Evolutionary conservation across 2,113 vertebrate species (phyloP), one percentile per base, ranked within the genome.

Genomic region (Rynchops niger): DNA sequence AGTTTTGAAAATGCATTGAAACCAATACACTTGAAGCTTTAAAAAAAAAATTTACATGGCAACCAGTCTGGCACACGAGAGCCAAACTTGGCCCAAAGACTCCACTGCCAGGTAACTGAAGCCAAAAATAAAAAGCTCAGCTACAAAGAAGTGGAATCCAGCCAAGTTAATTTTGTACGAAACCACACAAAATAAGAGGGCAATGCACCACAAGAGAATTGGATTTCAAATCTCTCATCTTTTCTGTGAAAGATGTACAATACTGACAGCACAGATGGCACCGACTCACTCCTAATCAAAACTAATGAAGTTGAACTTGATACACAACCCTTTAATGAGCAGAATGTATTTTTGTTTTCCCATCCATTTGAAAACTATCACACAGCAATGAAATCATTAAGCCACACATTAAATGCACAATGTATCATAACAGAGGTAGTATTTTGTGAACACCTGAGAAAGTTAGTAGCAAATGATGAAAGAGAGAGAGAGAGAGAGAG

Each of bases 251-350:
- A 88, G 65, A 95, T 32, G 23, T 50, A 55, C 69, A 71, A 27
- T 19, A 34, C 59, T 91, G 86, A 90, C 83, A 91, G 90, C 90
- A 93, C 92, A 96, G 95, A 97, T 95, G 95, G 96, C 88, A 96
- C 47, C 12, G 0, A 63, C 90, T 95, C 90, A 65, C 43, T 56
- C 80, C 93, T 94, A 92, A 96, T 96, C 93, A 96, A 97, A 97
- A 97, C 95, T 96, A 97, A 97, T 96, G 94, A 97, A 97, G 90
- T 65, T 82, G 94, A 97, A 96, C 93, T 97, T 74, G 71, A 95
- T 76, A 93, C 66, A 66, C 86, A 90, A 62, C 77, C 82, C 84
- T 69, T 78, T 96, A 96, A 96, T 55, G 90, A 95, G 85, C 62
- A 94, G 58, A 92, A 96, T 77, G 87, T 65, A 95, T 87, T 96